These are phyloP conservation scores for Liasis olivaceus DNA, from an alignment of 2,797 vertebrate genomes.

Conservation along the genomic window DNA sequence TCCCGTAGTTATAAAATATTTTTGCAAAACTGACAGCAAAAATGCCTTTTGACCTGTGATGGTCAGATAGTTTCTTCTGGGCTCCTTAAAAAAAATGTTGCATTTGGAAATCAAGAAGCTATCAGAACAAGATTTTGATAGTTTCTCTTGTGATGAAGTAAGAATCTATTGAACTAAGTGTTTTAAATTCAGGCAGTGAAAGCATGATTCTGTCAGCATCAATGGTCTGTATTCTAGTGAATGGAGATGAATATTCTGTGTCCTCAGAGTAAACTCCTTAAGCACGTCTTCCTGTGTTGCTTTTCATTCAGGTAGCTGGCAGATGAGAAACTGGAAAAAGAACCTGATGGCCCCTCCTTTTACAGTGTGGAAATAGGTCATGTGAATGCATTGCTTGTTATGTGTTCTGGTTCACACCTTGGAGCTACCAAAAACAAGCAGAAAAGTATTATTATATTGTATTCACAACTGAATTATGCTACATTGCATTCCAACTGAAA, in stretches of 20 bases:
- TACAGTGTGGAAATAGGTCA: not conserved
- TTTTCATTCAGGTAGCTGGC: not conserved
- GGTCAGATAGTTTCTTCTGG: not conserved
- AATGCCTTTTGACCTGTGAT: not conserved
- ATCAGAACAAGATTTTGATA: not conserved
- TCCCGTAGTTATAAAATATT: slow-evolving; percentile 18
- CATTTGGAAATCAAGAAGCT: not conserved
- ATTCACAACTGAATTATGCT: too few relatives aligned
- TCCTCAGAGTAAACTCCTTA: not conserved
- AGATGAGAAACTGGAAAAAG: not conserved
- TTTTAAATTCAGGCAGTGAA: not conserved
- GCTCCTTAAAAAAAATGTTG: not conserved
- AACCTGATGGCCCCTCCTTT: not conserved
- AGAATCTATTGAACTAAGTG: not conserved
- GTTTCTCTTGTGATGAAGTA: not conserved
- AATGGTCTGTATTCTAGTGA: not conserved
- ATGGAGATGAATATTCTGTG: not conserved
- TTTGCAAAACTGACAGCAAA: not conserved
- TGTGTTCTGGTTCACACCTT: not conserved
- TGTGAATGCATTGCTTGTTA: not conserved
- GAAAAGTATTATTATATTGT: not conserved
- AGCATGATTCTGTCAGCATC: not conserved
- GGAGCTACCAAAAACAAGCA: not conserved
- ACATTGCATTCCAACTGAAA: not conserved
- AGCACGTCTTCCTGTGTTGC: not conserved